Percentiles rank a stretch among this genome's conserved stretches.
Conservation (phyloP, 1,140 invertebrate species). For the Chionoecetes opilio region DNA sequence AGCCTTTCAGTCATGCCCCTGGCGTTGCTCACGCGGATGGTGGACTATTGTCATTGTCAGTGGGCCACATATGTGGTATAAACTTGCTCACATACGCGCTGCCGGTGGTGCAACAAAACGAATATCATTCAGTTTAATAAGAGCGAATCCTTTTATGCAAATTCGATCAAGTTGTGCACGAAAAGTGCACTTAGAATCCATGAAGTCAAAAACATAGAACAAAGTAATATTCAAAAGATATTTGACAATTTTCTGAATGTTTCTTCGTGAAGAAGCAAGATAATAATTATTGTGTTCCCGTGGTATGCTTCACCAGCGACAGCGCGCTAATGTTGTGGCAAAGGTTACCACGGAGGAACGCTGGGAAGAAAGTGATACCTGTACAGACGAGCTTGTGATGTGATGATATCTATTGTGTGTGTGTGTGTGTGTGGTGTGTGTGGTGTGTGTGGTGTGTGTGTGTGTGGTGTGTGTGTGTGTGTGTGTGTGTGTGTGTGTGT, state of each 20-base stretch:
- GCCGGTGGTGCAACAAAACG: not conserved
- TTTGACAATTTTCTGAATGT: not conserved
- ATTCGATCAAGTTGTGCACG: not conserved
- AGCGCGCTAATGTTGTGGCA: too few species aligned
- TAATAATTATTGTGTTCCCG: not conserved
- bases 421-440: slow-evolving; percentile 47
- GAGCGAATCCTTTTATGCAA: not conserved
- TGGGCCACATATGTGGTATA: too few species aligned
- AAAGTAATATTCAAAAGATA: not conserved
- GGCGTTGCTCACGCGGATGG: not conserved
- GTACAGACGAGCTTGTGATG: too few species aligned
- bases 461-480: slow-evolving; percentile 55
- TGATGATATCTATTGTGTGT: slow-evolving; percentile 52
- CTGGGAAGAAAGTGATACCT: too few species aligned
- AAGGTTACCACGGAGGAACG: too few species aligned
- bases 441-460: slow-evolving; percentile 47
- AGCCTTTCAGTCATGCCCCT: not conserved
- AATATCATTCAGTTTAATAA: not conserved
- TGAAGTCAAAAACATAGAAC: not conserved
- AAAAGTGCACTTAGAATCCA: not conserved
- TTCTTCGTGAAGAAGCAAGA: not conserved
- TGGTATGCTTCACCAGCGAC: too few species aligned
- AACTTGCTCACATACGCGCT: too few species aligned
- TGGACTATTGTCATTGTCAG: not conserved
- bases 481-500: slow-evolving; percentile 50